A percentile compares a stretch with the other conserved stretches of the same genome.
Conservation (phyloP, 2,113 vertebrate species). For the Benitochromis conjunctus region DNA sequence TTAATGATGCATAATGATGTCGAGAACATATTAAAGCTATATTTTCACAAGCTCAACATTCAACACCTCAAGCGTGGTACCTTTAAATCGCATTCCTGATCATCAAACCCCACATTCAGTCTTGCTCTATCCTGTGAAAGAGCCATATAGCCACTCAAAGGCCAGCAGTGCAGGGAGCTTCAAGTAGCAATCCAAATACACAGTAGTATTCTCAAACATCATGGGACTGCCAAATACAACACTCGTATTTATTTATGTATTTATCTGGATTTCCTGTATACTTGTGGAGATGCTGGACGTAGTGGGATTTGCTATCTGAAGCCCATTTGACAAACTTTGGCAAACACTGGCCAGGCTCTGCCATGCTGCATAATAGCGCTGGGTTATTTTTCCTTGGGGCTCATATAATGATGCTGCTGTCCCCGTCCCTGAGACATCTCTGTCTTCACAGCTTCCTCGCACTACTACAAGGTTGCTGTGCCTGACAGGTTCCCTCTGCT, state of each 20-base stretch:
- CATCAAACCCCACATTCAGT: constrained; percentile 63
- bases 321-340: constrained; percentile 53
- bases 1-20: constrained; percentile 41
- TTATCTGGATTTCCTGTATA: constrained; percentile 77
- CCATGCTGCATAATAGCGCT: constrained; percentile 49
- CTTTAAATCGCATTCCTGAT: constrained; percentile 53
- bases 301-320: constrained; percentile 55
- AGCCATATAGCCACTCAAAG: constrained; percentile 58
- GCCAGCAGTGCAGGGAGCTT: constrained; percentile 51
- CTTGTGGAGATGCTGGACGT: constrained; percentile 60
- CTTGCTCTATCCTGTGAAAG: constrained; percentile 56
- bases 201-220: constrained; percentile 75
- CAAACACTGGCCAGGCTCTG: constrained; percentile 5
- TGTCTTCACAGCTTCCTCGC: constrained; percentile 36
- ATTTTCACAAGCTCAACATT: constrained; percentile 45
- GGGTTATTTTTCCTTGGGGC: constrained; percentile 56
- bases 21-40: constrained; percentile 22
- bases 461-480: not conserved
- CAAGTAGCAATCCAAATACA: constrained; percentile 73
- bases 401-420: constrained; percentile 73
- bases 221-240: constrained; percentile 70
- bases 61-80: constrained; percentile 41
- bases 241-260: constrained; percentile 74
- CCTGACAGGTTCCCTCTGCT: constrained; percentile 22
- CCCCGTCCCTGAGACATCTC: constrained; percentile 46